Evolutionary conservation across 2,888 invertebrate genomes (phyloP).

Genomic region (Drosophila multiciliata): DNA sequence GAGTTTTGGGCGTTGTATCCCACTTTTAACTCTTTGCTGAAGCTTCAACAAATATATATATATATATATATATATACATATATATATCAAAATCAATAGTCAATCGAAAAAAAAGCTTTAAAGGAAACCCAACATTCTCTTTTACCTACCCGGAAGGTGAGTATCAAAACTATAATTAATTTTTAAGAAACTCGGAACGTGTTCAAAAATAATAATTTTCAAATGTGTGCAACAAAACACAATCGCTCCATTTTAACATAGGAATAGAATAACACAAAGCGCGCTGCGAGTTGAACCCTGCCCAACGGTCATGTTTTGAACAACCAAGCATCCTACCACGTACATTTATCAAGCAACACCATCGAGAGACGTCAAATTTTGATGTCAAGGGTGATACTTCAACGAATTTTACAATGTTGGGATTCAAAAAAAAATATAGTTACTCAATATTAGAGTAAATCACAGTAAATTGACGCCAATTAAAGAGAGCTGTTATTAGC

Average conservation of each 20-base stretch:
- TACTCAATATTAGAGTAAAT: background rate
- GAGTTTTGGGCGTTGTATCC: background rate
- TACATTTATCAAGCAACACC: slow-evolving; percentile 56
- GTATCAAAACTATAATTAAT: background rate
- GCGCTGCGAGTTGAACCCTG: slow-evolving; percentile 62
- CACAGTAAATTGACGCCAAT: background rate
- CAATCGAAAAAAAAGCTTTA: too few species aligned
- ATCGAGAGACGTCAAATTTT: slow-evolving; percentile 24
- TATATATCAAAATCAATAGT: too few species aligned
- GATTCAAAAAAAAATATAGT: slow-evolving; percentile 60
- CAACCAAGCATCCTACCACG: slow-evolving; percentile 9
- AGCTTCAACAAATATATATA: too few species aligned
- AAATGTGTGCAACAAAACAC: background rate
- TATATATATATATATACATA: too few species aligned
- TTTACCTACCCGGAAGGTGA: background rate
- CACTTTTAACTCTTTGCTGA: background rate
- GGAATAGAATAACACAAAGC: background rate
- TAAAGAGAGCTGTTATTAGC: background rate
- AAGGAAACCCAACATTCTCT: background rate
- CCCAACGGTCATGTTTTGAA: slow-evolving; percentile 32
- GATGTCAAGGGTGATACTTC: slow-evolving; percentile 40
- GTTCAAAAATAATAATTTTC: background rate
- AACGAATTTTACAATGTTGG: background rate
- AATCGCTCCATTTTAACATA: background rate
- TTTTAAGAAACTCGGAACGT: background rate